phyloP scores from a whole-genome alignment of 2,113 vertebrate species.

The Malurus cyaneus region DNA sequence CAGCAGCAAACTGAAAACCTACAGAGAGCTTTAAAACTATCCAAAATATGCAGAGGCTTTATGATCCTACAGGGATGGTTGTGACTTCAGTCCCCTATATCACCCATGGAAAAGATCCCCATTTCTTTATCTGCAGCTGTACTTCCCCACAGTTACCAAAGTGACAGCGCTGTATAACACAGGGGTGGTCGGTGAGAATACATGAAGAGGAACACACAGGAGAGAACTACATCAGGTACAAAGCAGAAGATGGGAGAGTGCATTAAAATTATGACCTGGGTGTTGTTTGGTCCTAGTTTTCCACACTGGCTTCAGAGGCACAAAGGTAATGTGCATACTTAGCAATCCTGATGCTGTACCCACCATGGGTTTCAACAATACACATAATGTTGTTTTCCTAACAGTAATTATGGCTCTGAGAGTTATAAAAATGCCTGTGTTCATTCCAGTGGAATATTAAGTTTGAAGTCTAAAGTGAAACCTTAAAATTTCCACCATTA shows the following conservation, averaged over 20 bases:
- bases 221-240: background rate
- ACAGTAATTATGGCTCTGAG: background rate
- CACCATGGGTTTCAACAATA: background rate
- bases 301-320: background rate
- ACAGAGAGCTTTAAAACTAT: constrained; percentile 1
- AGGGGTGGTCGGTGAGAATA: background rate
- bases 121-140: background rate
- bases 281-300: background rate
- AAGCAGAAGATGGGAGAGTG: background rate
- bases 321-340: background rate
- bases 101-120: background rate
- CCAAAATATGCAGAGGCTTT: constrained; percentile 31
- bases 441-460: background rate
- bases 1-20: constrained; percentile 28
- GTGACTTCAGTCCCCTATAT: background rate
- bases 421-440: background rate
- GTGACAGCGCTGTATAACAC: rapidly evolving
- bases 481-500: background rate
- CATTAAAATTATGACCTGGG: background rate
- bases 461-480: background rate
- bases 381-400: background rate
- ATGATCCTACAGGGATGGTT: background rate
- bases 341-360: background rate
- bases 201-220: background rate
- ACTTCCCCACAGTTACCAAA: background rate